These are phyloP conservation scores for Artibeus lituratus DNA, from an alignment of 2,797 vertebrate genomes.

Conservation along the genomic window DNA sequence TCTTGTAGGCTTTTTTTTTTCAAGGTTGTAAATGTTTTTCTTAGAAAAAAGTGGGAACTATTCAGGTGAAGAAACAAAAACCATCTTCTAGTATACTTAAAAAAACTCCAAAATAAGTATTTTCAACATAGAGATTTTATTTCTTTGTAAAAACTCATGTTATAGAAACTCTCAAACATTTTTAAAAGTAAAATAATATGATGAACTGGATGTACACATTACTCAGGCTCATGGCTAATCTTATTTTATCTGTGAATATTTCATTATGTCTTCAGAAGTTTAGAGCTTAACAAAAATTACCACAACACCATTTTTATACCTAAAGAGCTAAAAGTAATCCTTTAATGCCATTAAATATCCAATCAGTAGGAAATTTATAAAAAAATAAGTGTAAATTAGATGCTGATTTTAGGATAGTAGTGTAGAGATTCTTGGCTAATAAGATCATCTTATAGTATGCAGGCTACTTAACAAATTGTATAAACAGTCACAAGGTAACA, in stretches of 20 bases:
- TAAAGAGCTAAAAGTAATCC: neutral
- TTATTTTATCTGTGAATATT: neutral
- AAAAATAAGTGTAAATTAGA: neutral
- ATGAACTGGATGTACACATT: neutral
- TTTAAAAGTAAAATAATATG: neutral
- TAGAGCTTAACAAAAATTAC: neutral
- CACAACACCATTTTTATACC: neutral
- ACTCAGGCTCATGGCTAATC: neutral
- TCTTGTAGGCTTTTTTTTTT: neutral
- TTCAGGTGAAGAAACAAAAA: constrained; percentile 14
- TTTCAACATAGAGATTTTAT: neutral
- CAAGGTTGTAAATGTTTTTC: neutral
- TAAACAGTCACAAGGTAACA: neutral
- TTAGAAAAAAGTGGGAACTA: neutral
- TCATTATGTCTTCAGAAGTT: neutral
- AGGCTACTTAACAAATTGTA: neutral
- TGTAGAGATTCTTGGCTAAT: neutral
- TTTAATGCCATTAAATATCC: neutral
- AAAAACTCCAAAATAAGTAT: neutral
- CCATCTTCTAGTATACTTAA: neutral
- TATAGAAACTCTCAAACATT: neutral
- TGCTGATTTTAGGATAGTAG: neutral
- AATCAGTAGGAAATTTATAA: neutral
- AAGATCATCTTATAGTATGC: neutral
- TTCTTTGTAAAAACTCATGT: neutral